Conservation (phyloP, 2,113 vertebrate genomes). For the Sphaerodactylus townsendi region DNA sequence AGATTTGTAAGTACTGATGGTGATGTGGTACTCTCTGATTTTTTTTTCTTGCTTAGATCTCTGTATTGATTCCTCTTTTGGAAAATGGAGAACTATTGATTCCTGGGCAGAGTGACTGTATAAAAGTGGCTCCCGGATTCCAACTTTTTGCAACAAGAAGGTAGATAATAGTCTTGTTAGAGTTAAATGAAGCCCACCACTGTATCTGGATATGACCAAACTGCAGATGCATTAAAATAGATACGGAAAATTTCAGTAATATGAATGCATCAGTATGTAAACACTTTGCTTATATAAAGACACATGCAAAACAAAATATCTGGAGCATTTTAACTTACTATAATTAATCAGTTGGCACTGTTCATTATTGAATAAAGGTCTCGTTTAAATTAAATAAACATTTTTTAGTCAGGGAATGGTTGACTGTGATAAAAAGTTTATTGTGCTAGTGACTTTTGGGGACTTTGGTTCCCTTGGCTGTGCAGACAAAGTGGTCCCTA, state of each 20-base stretch:
- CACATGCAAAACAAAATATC: neutral
- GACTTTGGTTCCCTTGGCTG: neutral
- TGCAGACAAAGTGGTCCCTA: neutral
- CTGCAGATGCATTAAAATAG: neutral
- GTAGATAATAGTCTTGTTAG: slow-evolving; percentile 66
- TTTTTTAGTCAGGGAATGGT: neutral
- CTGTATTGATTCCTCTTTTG: slow-evolving; percentile 91
- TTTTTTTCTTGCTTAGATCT: slow-evolving; percentile 80
- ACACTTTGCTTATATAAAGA: neutral
- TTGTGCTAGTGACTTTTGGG: neutral
- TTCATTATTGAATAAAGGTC: neutral
- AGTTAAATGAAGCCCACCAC: neutral
- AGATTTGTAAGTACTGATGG: neutral
- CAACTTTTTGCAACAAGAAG: slow-evolving; percentile 97
- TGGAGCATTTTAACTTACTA: too few relatives aligned
- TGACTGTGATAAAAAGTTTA: too few relatives aligned
- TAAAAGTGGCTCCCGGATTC: slow-evolving; percentile 91
- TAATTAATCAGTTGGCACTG: neutral
- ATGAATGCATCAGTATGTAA: neutral
- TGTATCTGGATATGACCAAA: neutral
- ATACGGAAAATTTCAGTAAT: neutral
- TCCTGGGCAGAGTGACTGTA: slow-evolving; percentile 89
- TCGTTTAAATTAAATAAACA: neutral
- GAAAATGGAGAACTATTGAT: slow-evolving; percentile 92
- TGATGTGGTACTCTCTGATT: neutral